Evolutionary conservation across 37 sponge, comb jelly and placozoan species (phyloP).

Genomic region (Eunapius fragilis): DNA sequence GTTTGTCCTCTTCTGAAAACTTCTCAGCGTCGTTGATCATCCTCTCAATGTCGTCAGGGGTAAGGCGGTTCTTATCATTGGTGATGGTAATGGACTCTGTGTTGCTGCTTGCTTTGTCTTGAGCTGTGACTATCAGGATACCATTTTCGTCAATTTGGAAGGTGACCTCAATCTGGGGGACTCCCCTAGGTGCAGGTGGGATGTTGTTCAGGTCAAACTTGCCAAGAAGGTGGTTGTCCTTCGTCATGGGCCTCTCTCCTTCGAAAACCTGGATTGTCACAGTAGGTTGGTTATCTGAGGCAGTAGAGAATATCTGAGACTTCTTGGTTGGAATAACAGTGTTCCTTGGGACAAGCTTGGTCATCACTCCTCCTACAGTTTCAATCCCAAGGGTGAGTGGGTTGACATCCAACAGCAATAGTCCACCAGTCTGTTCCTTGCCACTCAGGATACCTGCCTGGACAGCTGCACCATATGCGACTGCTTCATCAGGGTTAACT

Average conservation of each 20-base stretch:
- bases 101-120: slow-evolving; percentile 98
- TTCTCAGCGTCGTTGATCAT: slow-evolving; percentile 98
- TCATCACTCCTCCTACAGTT: slow-evolving; percentile 99
- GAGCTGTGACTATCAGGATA: slow-evolving; percentile 93
- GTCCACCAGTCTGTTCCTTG: slow-evolving; percentile 71
- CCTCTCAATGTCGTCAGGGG: slow-evolving; percentile 96
- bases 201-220: slow-evolving; percentile 97
- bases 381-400: slow-evolving; percentile 99
- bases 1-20: slow-evolving; percentile 98
- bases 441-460: slow-evolving; percentile 98
- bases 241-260: slow-evolving; percentile 98
- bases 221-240: slow-evolving; percentile 96
- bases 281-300: slow-evolving; percentile 96
- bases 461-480: slow-evolving; percentile 98
- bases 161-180: slow-evolving; percentile 98
- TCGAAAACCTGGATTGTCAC: slow-evolving; percentile 99
- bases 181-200: slow-evolving; percentile 98
- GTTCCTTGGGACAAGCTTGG: slow-evolving; percentile 94
- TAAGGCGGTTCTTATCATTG: slow-evolving; percentile 95
- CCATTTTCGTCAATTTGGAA: slow-evolving; percentile 99
- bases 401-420: slow-evolving; percentile 95
- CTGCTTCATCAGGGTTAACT: slow-evolving; percentile 99
- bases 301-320: slow-evolving; percentile 98
- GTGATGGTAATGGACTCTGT: slow-evolving; percentile 95
- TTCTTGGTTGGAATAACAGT: slow-evolving; percentile 99